Evolutionary conservation across 2,888 invertebrate species (phyloP), one percentile per base, ranked within the genome.

Genomic region (Volucella bombylans): DNA sequence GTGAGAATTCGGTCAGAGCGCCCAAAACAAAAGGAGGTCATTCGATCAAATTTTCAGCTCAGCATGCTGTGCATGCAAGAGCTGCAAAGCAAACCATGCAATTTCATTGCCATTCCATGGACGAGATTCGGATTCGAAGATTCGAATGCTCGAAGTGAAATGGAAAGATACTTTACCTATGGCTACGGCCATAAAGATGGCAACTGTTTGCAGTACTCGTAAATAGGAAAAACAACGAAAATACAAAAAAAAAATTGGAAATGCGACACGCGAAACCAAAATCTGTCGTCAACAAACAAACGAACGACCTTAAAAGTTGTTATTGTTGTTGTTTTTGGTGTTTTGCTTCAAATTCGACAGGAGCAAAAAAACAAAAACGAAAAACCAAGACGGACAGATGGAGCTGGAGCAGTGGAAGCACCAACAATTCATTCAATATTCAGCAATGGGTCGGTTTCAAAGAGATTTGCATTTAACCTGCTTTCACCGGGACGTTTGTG

Each of bases 381-480:
- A 23, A 68, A 68, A n/a, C 47, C 55, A 79, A 59, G 67, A 62
- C 55, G 49, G 69, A 69, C 76, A 64, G 50, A 61, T 43, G 41
- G 52, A 72, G 41, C 47, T 15, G 43, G 41, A 59, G 45, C 72
- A 61, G 45, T 47, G 15, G 31, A 41, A 59, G 41, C 72, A 61
- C 39, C 68, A 82, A 82, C 68, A 64, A 81, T 72, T 82, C 82
- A 82, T 82, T 82, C 67, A 82, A 55, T 80, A 67, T 74, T 55
- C 71, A 45, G 23, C 57, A 39, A 12, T 54, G 12, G 54, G 4
- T 8, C 38, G 54, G 43, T 77, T 67, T 71, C 61, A 62, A 74
- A 59, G 47, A 68, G 85, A 90, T 90, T 90, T 89, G 89, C 89
- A 90, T 90, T 89, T 89, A 89, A 90, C 89, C 89, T 90, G 89